Base-by-base conservation (phyloP, 1,140 invertebrate species). In the Episyrphus balteatus region DNA sequence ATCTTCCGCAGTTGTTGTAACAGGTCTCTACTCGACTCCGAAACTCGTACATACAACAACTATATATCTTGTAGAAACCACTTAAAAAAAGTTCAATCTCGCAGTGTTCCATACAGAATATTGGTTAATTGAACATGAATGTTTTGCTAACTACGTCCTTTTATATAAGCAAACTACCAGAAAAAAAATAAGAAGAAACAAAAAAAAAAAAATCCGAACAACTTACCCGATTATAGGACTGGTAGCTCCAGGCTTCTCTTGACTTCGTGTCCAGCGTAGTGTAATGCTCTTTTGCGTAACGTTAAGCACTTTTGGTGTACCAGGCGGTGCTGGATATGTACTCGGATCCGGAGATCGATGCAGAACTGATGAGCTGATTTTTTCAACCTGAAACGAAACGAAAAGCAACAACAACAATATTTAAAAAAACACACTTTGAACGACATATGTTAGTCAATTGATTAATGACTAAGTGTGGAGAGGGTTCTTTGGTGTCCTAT, bases 251-350 rank as follows among this genome's bases (percentile, higher is more conserved):
- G 72, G 66, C 49, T 74, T 73, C 48, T 68, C 74, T 51, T 71
- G 70, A 38, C 71, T 78, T 55, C 79, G 75, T 51, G 74, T 75
- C 92, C 92, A 96, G 0, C 82, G 78, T 17, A 96, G 68, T 2
- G 85, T 86, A 10, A 94, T 77, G 34, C 80, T 81, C 5, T 77
- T 83, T 54, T 84, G 81, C 1, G 84, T 87, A 2, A 83, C 76
- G 63, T 92, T 92, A 12, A 84, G 72, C 2, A 89, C 77, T 50
- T 79, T 72, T 2, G 82, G 83, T 44, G 76, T 76, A 36, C 74
- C 74, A 1, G 90, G 91, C 26, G 86, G 76, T 33, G 81, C 78
- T 1, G 92, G 92, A 56, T 91, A 80, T 0, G 80, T 77, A 11
- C 81, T 79, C 3, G 83, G 76, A 59, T 92, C 84, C 2, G 82